These are phyloP conservation scores for Tenrec ecaudatus DNA, from an alignment of 2,113 vertebrate genomes.

Conservation along the genomic window DNA sequence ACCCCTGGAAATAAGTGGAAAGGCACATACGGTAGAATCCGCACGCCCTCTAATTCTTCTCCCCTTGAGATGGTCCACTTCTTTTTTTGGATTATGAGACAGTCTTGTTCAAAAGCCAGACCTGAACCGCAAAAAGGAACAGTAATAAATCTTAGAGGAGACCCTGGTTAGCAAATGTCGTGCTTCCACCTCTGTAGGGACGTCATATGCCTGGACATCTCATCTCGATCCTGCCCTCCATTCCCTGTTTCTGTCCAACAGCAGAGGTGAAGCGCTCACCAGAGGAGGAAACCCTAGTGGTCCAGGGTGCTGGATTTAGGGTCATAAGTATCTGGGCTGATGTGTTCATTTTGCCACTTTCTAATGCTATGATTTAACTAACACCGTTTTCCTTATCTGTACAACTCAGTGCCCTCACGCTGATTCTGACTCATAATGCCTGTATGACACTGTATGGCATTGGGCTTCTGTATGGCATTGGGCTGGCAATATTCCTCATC, in stretches of 20 bases:
- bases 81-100: not conserved
- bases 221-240: not conserved
- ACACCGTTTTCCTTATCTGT: too few relatives aligned
- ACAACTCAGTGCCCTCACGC: too few relatives aligned
- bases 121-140: not conserved
- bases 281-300: not conserved
- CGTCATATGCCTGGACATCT: not conserved
- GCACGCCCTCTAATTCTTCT: not conserved
- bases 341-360: not conserved
- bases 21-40: not conserved
- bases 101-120: slow-evolving; percentile 3
- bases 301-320: not conserved
- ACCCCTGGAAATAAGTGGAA: not conserved
- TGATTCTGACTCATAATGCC: too few relatives aligned
- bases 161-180: not conserved
- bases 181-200: not conserved
- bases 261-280: too few relatives aligned
- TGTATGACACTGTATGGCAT: too few relatives aligned
- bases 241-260: not conserved
- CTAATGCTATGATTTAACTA: not conserved
- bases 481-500: too few relatives aligned
- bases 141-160: not conserved
- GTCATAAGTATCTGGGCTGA: not conserved
- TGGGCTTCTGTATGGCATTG: too few relatives aligned
- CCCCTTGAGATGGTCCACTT: not conserved